Conservation (phyloP, 2,113 vertebrate genomes). For the Oenanthe melanoleuca region DNA sequence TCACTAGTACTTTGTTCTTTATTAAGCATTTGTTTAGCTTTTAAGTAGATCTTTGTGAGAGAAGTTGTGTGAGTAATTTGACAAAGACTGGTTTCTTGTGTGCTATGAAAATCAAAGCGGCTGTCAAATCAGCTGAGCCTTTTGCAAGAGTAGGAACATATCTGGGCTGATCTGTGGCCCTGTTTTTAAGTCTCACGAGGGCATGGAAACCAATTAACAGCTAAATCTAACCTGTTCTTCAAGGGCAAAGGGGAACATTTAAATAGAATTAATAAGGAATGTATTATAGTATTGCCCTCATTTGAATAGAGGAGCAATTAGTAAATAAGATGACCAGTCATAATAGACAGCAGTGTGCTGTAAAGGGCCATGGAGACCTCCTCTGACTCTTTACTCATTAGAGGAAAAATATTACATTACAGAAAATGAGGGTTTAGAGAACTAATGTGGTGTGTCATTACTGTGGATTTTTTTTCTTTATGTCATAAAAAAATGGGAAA, state of each 20-base stretch:
- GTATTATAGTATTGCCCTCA: not conserved
- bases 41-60: not conserved
- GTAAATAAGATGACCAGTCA: not conserved
- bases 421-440: not conserved
- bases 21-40: not conserved
- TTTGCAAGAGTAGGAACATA: not conserved
- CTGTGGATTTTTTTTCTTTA: fast-evolving
- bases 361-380: not conserved
- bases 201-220: slow-evolving; percentile 11
- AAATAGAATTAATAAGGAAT: not conserved
- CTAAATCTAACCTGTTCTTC: not conserved
- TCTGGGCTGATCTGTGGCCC: not conserved
- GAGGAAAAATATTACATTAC: not conserved
- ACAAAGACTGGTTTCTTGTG: not conserved
- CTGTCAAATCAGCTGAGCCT: not conserved
- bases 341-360: not conserved
- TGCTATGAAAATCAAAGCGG: not conserved
- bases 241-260: not conserved
- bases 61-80: not conserved
- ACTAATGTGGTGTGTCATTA: not conserved
- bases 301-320: not conserved
- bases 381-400: not conserved
- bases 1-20: not conserved
- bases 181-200: slow-evolving; percentile 6
- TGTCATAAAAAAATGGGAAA: not conserved